Evolutionary conservation across 2,888 invertebrate species (phyloP).

Genomic region (Drosophila tripunctata): DNA sequence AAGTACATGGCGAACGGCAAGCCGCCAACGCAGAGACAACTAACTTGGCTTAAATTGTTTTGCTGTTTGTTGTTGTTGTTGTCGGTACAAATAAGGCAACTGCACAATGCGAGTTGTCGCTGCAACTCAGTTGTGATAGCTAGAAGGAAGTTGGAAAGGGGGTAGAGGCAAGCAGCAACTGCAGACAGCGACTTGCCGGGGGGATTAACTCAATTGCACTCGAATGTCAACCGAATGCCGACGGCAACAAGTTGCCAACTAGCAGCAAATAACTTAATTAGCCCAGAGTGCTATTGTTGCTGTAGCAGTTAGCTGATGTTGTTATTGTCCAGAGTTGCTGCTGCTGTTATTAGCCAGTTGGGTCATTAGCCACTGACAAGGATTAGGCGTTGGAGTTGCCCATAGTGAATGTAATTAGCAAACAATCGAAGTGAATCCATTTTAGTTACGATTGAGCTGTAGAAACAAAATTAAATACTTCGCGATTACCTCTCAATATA

Average conservation of each 20-base stretch:
- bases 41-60: slow-evolving; percentile 25
- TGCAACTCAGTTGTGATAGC: slow-evolving; percentile 44
- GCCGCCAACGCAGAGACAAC: slow-evolving; percentile 67
- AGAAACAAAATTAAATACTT: background rate
- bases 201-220: slow-evolving; percentile 80
- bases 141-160: too few species aligned
- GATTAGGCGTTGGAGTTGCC: slow-evolving; percentile 16
- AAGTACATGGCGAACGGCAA: slow-evolving; percentile 50
- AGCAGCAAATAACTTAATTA: slow-evolving; percentile 76
- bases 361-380: slow-evolving; percentile 35
- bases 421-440: background rate
- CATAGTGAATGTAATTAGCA: slow-evolving; percentile 3
- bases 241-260: slow-evolving; percentile 69
- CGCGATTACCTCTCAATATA: background rate
- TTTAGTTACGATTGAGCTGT: background rate
- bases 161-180: background rate
- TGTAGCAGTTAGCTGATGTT: slow-evolving; percentile 31
- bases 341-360: slow-evolving; percentile 31
- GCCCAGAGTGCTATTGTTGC: slow-evolving; percentile 52
- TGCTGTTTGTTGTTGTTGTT: slow-evolving; percentile 51
- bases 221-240: slow-evolving; percentile 71
- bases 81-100: slow-evolving; percentile 81
- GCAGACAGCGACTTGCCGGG: slow-evolving; percentile 52
- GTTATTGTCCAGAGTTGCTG: slow-evolving; percentile 17
- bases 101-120: slow-evolving; percentile 55